Evolutionary conservation across 2,113 vertebrate species (phyloP).

Genomic region (Seriola dumerili): DNA sequence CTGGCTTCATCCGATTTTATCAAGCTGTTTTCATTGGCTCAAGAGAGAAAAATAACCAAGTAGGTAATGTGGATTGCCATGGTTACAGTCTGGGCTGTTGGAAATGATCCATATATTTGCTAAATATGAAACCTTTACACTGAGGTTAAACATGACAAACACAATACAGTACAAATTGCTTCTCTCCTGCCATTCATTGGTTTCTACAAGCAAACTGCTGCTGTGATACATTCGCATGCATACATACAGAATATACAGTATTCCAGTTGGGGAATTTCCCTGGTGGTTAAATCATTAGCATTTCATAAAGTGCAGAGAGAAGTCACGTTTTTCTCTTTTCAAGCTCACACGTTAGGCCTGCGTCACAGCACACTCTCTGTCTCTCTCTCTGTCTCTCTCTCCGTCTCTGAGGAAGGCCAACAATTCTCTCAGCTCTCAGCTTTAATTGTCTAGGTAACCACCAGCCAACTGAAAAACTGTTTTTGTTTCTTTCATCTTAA

Average conservation of each 20-base stretch:
- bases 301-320: slow-evolving; percentile 46
- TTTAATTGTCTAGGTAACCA: slow-evolving; percentile 69
- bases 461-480: slow-evolving; percentile 11
- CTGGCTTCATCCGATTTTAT: slow-evolving; percentile 63
- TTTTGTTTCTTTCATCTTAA: slow-evolving; percentile 43
- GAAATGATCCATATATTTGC: slow-evolving; percentile 53
- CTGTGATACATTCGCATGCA: neutral
- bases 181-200: neutral
- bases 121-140: slow-evolving; percentile 55
- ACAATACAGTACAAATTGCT: neutral
- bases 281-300: slow-evolving; percentile 35
- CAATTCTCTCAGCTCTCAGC: slow-evolving; percentile 36
- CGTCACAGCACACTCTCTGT: slow-evolving; percentile 5
- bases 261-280: slow-evolving; percentile 39
- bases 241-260: neutral
- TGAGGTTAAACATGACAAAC: slow-evolving; percentile 43
- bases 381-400: neutral
- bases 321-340: slow-evolving; percentile 45
- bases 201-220: neutral
- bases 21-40: slow-evolving; percentile 71
- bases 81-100: slow-evolving; percentile 73
- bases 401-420: slow-evolving; percentile 11
- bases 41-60: slow-evolving; percentile 65
- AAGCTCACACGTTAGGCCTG: slow-evolving; percentile 27
- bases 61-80: slow-evolving; percentile 74